Percentiles rank a stretch among this genome's conserved stretches.
Evolutionary conservation across 2,888 invertebrate species (phyloP).

Genomic region (Aelia acuminata): DNA sequence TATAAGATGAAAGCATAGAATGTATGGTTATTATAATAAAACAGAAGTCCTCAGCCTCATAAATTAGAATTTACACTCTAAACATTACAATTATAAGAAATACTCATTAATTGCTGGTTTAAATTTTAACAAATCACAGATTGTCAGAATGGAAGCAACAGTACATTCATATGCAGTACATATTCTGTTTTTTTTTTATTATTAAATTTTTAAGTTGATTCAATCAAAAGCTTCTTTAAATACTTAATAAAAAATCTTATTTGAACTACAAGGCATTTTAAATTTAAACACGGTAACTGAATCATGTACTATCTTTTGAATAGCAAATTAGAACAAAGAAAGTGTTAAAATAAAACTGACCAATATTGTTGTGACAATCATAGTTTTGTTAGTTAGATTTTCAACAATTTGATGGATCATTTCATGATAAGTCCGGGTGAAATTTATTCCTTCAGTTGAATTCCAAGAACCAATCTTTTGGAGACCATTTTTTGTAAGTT

Average conservation of each 20-base stretch:
- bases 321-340: neutral
- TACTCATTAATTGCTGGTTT: no score
- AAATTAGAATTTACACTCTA: no score
- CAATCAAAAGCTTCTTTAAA: neutral
- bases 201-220: neutral
- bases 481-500: conserved; percentile 86
- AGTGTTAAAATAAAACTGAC: conserved; percentile 74
- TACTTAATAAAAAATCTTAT: neutral
- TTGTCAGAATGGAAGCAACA: no score
- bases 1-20: no score
- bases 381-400: conserved; percentile 91
- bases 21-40: no score
- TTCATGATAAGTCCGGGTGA: conserved; percentile 87
- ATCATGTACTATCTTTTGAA: no score
- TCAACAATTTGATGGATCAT: conserved; percentile 90
- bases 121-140: no score
- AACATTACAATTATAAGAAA: no score
- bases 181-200: neutral
- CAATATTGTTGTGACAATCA: conserved; percentile 91
- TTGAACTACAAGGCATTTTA: neutral
- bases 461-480: conserved; percentile 92
- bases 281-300: no score
- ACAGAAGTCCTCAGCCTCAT: no score
- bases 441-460: conserved; percentile 88
- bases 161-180: no score